phyloP scores from a whole-genome alignment of 1,140 invertebrate genomes.

The Drosophila funebris region DNA sequence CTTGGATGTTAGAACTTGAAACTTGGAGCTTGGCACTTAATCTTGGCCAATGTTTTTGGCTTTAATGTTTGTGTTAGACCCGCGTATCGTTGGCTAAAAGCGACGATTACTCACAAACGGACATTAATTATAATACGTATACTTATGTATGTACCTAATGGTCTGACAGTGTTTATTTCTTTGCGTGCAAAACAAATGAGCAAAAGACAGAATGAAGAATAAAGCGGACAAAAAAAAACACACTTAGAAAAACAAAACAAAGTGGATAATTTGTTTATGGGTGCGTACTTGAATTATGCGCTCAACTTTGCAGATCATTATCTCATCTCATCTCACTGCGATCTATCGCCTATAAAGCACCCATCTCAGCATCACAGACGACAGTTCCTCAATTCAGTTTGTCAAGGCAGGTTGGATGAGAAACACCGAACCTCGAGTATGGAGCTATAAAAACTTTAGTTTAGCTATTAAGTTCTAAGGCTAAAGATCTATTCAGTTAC shows the following conservation, averaged over 20 bases:
- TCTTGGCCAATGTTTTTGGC: slow-evolving; percentile 4
- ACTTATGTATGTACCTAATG: slow-evolving; percentile 38
- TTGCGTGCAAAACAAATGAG: slow-evolving; percentile 37
- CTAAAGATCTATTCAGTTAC: too few relatives aligned
- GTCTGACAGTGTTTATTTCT: slow-evolving; percentile 34
- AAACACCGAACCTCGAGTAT: not conserved
- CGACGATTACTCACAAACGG: slow-evolving; percentile 58
- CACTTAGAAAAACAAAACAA: slow-evolving; percentile 8
- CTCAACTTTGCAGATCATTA: slow-evolving; percentile 26
- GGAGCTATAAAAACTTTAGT: not conserved
- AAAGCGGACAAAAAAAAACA: not conserved
- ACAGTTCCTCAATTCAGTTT: not conserved
- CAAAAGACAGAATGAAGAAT: not conserved
- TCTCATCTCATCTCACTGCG: slow-evolving; percentile 15
- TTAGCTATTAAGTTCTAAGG: too few relatives aligned
- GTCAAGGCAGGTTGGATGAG: not conserved
- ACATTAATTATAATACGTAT: slow-evolving; percentile 62
- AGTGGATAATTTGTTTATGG: slow-evolving; percentile 35
- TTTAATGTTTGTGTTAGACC: slow-evolving; percentile 14
- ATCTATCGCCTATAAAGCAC: not conserved
- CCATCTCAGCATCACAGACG: not conserved
- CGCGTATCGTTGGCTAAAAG: slow-evolving; percentile 19
- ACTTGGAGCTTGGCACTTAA: not conserved
- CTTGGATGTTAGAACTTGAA: slow-evolving; percentile 1
- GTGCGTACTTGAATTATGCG: slow-evolving; percentile 27